These are phyloP conservation scores for Leptoclinus maculatus DNA, from an alignment of 2,797 vertebrate species.

Conservation along the genomic window DNA sequence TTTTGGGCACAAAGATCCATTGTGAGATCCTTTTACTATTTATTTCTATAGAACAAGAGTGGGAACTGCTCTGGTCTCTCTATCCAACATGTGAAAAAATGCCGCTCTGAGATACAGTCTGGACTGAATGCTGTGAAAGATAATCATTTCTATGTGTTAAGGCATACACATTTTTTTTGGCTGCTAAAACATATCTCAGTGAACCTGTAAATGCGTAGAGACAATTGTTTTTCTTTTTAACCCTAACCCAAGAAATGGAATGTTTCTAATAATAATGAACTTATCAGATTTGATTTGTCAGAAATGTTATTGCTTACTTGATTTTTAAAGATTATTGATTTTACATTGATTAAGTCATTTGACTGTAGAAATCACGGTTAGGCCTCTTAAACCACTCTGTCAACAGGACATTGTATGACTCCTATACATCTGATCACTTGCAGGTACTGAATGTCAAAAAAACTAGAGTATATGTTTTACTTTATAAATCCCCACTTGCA, in stretches of 20 bases:
- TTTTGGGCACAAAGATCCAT: slow-evolving; percentile 74
- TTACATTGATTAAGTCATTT: background rate
- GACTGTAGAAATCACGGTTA: background rate
- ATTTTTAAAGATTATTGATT: background rate
- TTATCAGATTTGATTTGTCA: background rate
- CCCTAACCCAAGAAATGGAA: background rate
- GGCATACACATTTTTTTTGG: background rate
- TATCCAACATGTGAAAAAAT: slow-evolving; percentile 66
- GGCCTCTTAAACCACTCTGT: background rate
- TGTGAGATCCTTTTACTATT: slow-evolving; percentile 75
- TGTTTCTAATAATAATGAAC: background rate
- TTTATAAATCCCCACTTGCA: background rate
- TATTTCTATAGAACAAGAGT: slow-evolving; percentile 77
- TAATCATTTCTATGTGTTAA: background rate
- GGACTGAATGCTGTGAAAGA: slow-evolving; percentile 59
- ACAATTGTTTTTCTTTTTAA: background rate
- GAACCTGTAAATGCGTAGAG: background rate
- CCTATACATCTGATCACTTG: background rate
- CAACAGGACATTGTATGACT: background rate
- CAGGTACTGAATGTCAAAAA: background rate
- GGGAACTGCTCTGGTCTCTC: slow-evolving; percentile 46
- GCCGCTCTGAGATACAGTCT: slow-evolving; percentile 73
- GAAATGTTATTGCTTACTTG: background rate
- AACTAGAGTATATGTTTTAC: background rate
- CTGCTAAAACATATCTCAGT: background rate